These are phyloP conservation scores for Perca flavescens DNA, from an alignment of 2,113 vertebrate species.

Conservation along the genomic window DNA sequence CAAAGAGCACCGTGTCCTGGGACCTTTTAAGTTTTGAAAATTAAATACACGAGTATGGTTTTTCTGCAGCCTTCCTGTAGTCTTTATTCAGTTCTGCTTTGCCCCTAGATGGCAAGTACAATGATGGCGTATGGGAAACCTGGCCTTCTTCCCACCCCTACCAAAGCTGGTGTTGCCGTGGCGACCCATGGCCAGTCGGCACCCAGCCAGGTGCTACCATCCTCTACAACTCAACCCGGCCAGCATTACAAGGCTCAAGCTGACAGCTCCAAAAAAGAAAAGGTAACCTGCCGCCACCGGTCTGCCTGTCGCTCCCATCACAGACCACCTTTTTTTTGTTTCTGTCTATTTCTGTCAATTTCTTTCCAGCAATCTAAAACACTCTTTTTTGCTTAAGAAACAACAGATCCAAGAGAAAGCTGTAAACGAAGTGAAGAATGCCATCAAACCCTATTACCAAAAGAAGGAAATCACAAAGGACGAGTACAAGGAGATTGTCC, in stretches of 20 bases:
- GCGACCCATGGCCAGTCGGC: conserved; percentile 79
- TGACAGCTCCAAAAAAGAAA: conserved; percentile 97
- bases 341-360: not conserved
- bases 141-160: conserved; percentile 83
- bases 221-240: conserved; percentile 87
- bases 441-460: conserved; percentile 98
- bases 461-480: conserved; percentile 99
- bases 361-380: not conserved
- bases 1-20: no score
- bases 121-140: conserved; percentile 82
- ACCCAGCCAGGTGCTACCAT: conserved; percentile 83
- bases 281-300: conserved; percentile 82
- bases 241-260: conserved; percentile 89
- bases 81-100: not conserved
- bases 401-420: conserved; percentile 95
- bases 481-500: conserved; percentile 98
- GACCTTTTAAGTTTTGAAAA: no score
- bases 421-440: conserved; percentile 94
- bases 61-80: not conserved
- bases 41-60: not conserved
- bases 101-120: conserved; percentile 84
- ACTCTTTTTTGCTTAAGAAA: conserved; percentile 83
- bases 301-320: conserved; percentile 24
- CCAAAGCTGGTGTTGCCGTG: conserved; percentile 80
- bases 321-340: not conserved